phyloP scores from a whole-genome alignment of 2,888 invertebrate species.

The Agrochola macilenta region DNA sequence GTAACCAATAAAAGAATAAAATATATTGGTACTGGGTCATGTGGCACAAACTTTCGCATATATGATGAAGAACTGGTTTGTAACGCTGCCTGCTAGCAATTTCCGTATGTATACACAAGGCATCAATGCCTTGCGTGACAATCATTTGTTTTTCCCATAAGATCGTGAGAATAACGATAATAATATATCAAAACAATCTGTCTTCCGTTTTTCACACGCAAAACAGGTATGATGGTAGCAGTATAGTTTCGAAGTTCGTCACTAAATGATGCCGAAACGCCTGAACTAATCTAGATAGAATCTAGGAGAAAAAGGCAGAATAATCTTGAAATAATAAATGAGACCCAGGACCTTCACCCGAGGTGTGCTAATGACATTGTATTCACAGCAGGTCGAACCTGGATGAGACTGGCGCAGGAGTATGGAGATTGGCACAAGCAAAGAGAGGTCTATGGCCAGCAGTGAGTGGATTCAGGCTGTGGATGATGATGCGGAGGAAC shows the following conservation, averaged over 20 bases:
- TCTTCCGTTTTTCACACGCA: constrained; percentile 39
- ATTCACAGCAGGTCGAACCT: too few relatives aligned
- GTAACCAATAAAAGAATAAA: background rate
- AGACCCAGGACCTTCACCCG: background rate
- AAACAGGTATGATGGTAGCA: constrained; percentile 3
- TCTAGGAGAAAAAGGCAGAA: background rate
- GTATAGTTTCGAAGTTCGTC: background rate
- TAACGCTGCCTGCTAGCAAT: background rate
- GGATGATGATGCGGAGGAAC: background rate
- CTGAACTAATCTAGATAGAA: background rate
- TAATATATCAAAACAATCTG: constrained; percentile 33
- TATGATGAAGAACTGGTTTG: background rate
- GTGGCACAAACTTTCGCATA: too few relatives aligned
- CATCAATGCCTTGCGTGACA: background rate
- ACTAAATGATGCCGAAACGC: background rate
- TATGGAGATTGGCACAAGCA: background rate
- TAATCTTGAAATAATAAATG: background rate
- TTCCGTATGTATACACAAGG: background rate
- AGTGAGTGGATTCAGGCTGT: background rate
- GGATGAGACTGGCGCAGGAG: background rate
- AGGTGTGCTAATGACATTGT: background rate
- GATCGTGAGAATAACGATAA: constrained; percentile 38
- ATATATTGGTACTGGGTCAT: background rate
- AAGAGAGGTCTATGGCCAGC: background rate
- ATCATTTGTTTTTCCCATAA: constrained; percentile 26